Base-by-base conservation (phyloP, 2,113 vertebrate species). In the Empidonax alnorum region DNA sequence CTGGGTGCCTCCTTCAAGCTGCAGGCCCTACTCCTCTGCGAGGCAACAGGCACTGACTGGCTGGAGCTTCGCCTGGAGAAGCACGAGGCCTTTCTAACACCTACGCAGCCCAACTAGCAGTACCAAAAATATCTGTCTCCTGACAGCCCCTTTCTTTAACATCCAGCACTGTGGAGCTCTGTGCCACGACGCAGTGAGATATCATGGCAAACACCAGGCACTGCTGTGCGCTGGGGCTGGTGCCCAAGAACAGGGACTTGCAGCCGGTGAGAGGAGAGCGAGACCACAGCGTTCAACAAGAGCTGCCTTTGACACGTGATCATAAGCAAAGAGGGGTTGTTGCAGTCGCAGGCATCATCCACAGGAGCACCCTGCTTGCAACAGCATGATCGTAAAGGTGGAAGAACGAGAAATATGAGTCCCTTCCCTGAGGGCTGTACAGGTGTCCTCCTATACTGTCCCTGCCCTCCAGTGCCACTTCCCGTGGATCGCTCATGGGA, bases 181-280 rank as follows among this genome's bases (percentile, higher is more conserved):
- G 87, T 87, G 93, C 86, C 22, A 25, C 46, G 12, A 6, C 6
- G 1, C 86, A 86, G 56, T 69, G 95, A 93, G 93, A 89, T 82
- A 59, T 20, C 63, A 75, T 42, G 92, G 96, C 52, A 96, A 97
- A 95, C 71, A 96, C 85, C 50, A 44, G 95, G 96, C 75, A 7
- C 92, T 13, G 6, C 35, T 56, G 31, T 13, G 22, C 56, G 88
- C 77, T 86, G 88, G 65, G 82, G 90, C 89, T 77, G 89, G 85
- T 74, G 91, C 89, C 96, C 3, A 3, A 83, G 87, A 97, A 77
- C 18, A 21, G 94, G 84, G 55, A 25, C 63, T 23, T 27, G 71
- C 79, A 76, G 63, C 30, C 69, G 47, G 55, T 22, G 62, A 35
- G 47, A 27, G 31, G 27, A 20, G 47, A 62, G 47, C 13, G 21